Conservation (phyloP, 1,140 invertebrate genomes). For the Pseudachorutes palmiensis region DNA sequence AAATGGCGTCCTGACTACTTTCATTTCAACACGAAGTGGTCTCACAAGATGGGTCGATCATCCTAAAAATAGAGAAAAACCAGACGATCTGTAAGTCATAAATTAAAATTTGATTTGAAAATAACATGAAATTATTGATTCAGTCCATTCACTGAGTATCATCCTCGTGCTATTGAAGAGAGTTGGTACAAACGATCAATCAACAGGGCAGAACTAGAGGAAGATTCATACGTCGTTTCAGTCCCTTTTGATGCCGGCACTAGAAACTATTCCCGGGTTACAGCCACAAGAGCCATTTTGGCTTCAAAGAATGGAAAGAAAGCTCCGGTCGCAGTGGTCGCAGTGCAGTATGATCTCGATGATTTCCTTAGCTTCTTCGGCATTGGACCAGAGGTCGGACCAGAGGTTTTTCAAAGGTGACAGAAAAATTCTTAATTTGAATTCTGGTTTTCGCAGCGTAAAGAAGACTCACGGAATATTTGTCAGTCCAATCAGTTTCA, state of each 20-base stretch:
- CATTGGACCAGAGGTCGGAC: background rate
- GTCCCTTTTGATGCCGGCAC: conserved; percentile 74
- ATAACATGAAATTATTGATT: background rate
- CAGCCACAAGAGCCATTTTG: conserved; percentile 82
- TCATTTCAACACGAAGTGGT: conserved; percentile 81
- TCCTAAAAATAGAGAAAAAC: background rate
- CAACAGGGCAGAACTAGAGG: conserved; percentile 74
- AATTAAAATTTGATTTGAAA: background rate
- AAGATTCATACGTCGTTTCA: conserved; percentile 84
- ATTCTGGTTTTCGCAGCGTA: background rate
- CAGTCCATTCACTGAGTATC: conserved; percentile 40
- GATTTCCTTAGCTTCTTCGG: conserved; percentile 41
- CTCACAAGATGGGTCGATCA: conserved; percentile 68
- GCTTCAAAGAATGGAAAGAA: conserved; percentile 70
- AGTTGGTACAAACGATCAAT: conserved; percentile 88
- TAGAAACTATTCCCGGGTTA: conserved; percentile 57
- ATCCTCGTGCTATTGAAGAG: conserved; percentile 75
- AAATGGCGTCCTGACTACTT: conserved; percentile 61
- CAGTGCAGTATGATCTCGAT: conserved; percentile 74
- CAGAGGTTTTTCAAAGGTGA: background rate
- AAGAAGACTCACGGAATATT: conserved; percentile 42
- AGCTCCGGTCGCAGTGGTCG: conserved; percentile 82
- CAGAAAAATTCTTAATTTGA: conserved; percentile 1
- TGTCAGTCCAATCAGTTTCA: conserved; percentile 77
- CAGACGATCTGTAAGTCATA: conserved; percentile 10